Evolutionary conservation across 2,113 vertebrate genomes (phyloP), one percentile per base, ranked within the genome.

Genomic region (Silurus meridionalis): DNA sequence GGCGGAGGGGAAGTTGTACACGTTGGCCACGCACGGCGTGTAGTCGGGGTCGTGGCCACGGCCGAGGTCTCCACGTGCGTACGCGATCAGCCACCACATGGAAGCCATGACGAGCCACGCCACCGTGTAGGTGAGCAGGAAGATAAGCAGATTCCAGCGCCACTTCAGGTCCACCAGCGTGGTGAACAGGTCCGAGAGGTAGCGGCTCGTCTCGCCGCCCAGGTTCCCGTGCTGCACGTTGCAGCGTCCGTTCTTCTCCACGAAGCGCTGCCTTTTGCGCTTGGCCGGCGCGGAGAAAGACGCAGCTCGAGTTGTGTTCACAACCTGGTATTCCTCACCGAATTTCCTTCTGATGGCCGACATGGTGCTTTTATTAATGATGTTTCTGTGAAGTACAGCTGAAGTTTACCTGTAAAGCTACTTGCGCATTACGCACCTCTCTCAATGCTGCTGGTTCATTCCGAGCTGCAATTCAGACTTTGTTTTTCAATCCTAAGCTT

Each of bases 41-140:
- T 97, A 95, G 46, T 94, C 92, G 14, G 89, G 52, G 10, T 95
- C 94, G 57, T 95, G 96, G 11, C 92, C 93, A 84, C 88, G 91
- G 64, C 94, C 95, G 83, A 97, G 90, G 93, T 97, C 96, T 6
- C 96, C 96, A 0, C 96, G 94, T 86, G 97, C 94, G 86, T 94
- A 96, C 4, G 96, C 96, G 53, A 97, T 97, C 85, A 96, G 93
- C 96, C 96, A 97, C 96, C 96, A 97, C 96, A 97, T 96, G 0
- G 94, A 97, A 48, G 96, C 96, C 96, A 97, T 97, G 19, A 96
- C 94, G 84, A 97, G 93, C 96, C 96, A 97, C 8, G 96, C 96
- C 0, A 97, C 95, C 0, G 96, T 97, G 91, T 97, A 97, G 3
- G 96, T 97, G 75, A 97, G 92, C 80, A 97, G 92, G 90, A 97